Conservation (phyloP, 2,797 vertebrate species). For the Carcharodon carcharias region DNA sequence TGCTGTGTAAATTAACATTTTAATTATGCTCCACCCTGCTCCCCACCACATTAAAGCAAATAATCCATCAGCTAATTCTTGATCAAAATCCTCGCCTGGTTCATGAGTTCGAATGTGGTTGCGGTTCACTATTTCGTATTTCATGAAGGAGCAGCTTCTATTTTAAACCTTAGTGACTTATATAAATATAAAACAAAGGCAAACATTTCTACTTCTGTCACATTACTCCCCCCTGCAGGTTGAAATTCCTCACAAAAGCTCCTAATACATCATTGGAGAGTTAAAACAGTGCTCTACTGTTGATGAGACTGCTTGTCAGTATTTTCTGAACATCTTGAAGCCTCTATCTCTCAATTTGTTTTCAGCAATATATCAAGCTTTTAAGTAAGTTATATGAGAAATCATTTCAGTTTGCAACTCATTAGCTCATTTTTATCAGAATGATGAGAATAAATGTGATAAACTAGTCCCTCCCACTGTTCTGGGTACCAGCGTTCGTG, state of each 20-base stretch:
- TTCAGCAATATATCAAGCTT: not conserved
- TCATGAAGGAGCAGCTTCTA: not conserved
- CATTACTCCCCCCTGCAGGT: slow-evolving; percentile 6
- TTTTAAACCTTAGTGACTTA: not conserved
- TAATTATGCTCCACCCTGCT: not conserved
- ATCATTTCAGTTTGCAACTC: not conserved
- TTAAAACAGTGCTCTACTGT: not conserved
- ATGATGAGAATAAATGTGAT: not conserved
- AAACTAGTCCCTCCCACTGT: not conserved
- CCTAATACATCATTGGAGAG: not conserved
- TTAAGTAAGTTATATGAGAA: not conserved
- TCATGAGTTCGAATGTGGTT: not conserved
- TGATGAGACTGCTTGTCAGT: not conserved
- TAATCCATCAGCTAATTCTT: not conserved
- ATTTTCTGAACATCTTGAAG: not conserved
- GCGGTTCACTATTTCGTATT: not conserved
- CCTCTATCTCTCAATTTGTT: not conserved
- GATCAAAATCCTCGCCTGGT: slow-evolving; percentile 5
- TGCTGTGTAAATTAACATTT: not conserved
- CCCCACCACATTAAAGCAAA: not conserved
- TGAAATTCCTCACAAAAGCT: not conserved
- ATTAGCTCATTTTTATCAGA: not conserved
- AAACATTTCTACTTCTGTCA: slow-evolving; percentile 7
- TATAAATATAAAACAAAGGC: not conserved
- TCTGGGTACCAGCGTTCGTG: not conserved